These are phyloP conservation scores for Synergus itoensis DNA, from an alignment of 2,888 invertebrate species.

Conservation along the genomic window DNA sequence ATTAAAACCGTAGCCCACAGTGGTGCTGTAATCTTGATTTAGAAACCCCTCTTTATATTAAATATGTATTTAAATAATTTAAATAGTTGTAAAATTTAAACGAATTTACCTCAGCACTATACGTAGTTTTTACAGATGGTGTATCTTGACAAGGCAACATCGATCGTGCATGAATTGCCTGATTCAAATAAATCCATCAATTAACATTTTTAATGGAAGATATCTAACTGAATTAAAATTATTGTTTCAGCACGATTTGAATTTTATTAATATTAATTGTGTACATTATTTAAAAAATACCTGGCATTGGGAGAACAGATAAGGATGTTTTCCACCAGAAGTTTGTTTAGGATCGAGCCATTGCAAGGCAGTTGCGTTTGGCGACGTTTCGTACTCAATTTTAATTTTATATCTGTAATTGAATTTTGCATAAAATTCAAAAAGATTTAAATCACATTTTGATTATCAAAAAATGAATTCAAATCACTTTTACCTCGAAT, in stretches of 20 bases:
- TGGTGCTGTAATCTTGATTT: conserved; percentile 84
- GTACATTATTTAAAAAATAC: conserved; percentile 74
- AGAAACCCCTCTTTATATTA: not conserved
- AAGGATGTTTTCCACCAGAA: conserved; percentile 91
- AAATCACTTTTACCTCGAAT: conserved; percentile 24
- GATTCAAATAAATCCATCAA: conserved; percentile 59
- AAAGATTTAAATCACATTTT: no score
- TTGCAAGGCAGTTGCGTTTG: conserved; percentile 90
- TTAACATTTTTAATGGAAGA: conserved; percentile 37
- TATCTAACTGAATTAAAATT: conserved; percentile 26
- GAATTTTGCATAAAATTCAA: not conserved
- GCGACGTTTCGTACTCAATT: conserved; percentile 88
- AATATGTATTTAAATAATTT: not conserved
- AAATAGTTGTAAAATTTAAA: not conserved
- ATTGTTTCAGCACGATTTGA: not conserved
- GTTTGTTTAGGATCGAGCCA: conserved; percentile 95
- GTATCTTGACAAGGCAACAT: conserved; percentile 96
- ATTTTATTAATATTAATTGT: not conserved
- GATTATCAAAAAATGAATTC: no score
- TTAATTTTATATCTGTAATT: conserved; percentile 79
- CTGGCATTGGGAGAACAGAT: conserved; percentile 91
- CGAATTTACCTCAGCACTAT: conserved; percentile 55
- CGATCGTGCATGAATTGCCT: conserved; percentile 94
- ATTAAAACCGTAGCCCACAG: conserved; percentile 89
- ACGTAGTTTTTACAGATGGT: conserved; percentile 89